phyloP scores from a whole-genome alignment of 2,113 vertebrate species.

The Salminus brasiliensis region DNA sequence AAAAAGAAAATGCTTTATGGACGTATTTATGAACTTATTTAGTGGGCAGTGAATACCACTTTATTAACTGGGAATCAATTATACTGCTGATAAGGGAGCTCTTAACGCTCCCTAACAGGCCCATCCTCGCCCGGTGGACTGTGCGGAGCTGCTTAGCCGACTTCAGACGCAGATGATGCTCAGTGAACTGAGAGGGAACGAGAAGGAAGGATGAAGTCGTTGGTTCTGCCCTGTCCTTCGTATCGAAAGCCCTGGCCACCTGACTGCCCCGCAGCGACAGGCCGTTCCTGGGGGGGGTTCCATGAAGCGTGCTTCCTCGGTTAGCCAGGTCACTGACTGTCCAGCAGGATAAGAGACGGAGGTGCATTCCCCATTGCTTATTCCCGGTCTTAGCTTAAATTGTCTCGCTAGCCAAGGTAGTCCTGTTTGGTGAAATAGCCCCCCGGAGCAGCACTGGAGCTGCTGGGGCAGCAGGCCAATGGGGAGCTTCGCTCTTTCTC shows the following conservation, averaged over 20 bases:
- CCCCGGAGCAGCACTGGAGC: constrained; percentile 9
- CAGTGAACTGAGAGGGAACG: constrained; percentile 46
- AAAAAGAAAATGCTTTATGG: constrained; percentile 59
- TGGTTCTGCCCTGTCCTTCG: constrained; percentile 35
- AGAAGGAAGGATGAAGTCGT: too few relatives aligned
- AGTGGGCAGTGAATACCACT: constrained; percentile 54
- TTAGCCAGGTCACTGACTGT: constrained; percentile 11
- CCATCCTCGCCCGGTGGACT: neutral
- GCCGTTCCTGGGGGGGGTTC: neutral
- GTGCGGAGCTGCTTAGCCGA: neutral
- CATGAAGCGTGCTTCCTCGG: neutral
- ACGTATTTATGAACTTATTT: constrained; percentile 67
- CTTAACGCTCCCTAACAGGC: constrained; percentile 31
- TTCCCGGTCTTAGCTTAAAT: neutral
- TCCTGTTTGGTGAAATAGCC: neutral
- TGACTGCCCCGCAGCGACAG: constrained; percentile 61
- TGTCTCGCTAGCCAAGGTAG: neutral
- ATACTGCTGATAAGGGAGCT: constrained; percentile 43
- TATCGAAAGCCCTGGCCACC: constrained; percentile 56
- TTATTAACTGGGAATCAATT: constrained; percentile 65
- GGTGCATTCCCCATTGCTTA: neutral
- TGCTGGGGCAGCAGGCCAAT: constrained; percentile 49
- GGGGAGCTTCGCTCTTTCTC: constrained; percentile 55
- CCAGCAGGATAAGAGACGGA: constrained; percentile 21
- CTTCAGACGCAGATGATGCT: neutral